Conservation (phyloP, 2,113 vertebrate genomes). For the Mastomys natalensis region DNA sequence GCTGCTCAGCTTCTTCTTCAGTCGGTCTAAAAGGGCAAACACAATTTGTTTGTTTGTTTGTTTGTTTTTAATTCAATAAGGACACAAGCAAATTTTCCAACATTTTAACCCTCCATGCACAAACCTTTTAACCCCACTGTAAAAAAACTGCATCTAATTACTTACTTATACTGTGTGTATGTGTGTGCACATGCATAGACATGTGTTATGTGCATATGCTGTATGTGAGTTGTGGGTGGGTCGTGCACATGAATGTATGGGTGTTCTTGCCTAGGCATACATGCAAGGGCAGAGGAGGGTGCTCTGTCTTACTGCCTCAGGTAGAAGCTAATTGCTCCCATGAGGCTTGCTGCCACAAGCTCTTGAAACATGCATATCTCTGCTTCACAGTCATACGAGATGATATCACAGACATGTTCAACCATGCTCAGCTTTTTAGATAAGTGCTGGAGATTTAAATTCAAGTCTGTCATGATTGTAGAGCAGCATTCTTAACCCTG, state of each 20-base stretch:
- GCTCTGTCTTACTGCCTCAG: no score
- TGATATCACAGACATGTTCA: background rate
- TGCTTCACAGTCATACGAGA: background rate
- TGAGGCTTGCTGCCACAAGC: background rate
- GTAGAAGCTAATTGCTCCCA: background rate
- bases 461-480: background rate
- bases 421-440: background rate
- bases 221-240: background rate
- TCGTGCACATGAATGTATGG: background rate
- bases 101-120: background rate
- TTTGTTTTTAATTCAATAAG: background rate
- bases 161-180: background rate
- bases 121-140: slow-evolving; percentile 29
- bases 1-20: slow-evolving; percentile 97
- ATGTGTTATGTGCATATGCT: background rate
- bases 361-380: background rate
- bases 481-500: background rate
- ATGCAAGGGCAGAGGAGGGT: background rate
- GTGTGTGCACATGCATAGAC: background rate
- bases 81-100: background rate
- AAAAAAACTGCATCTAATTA: background rate
- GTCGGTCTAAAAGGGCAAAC: slow-evolving; percentile 90
- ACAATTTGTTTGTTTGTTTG: background rate
- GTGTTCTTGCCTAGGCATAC: background rate
- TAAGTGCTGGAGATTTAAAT: background rate